Evolutionary conservation across 2,888 invertebrate species (phyloP).

Genomic region (Myathropa florea): DNA sequence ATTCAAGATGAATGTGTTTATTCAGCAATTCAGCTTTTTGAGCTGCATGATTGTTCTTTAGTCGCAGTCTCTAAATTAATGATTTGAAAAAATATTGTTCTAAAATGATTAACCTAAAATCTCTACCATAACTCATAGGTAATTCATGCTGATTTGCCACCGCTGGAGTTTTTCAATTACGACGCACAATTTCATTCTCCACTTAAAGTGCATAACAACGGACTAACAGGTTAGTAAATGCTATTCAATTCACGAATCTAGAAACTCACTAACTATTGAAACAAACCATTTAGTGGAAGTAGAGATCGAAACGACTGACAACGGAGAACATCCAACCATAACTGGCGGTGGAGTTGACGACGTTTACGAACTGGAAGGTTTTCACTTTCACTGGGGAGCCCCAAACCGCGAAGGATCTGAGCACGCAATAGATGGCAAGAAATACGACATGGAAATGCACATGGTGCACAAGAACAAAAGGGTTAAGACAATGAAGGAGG

Average conservation of each 20-base stretch:
- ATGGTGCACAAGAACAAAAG: slow-evolving; percentile 85
- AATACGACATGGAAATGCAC: slow-evolving; percentile 85
- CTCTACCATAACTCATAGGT: background rate
- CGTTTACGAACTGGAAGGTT: slow-evolving; percentile 74
- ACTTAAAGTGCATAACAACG: background rate
- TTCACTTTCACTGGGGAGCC: slow-evolving; percentile 87
- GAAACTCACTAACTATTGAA: background rate
- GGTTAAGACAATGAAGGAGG: slow-evolving; percentile 82
- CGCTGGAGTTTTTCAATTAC: background rate
- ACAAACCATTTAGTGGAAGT: background rate
- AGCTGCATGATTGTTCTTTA: no score
- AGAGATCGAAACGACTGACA: background rate
- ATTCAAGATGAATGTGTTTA: no score
- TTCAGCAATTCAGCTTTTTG: no score
- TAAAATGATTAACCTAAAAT: no score
- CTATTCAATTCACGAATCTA: background rate
- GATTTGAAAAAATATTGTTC: no score
- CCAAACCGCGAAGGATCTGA: slow-evolving; percentile 85
- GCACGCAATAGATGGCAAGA: slow-evolving; percentile 77
- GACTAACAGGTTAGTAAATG: slow-evolving; percentile 3
- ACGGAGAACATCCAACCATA: slow-evolving; percentile 1
- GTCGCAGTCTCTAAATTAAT: no score
- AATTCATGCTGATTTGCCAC: background rate
- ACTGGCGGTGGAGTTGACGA: slow-evolving; percentile 7
- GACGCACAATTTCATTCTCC: background rate